Percentiles rank a stretch among this genome's conserved stretches.
These are phyloP conservation scores for Odontomachus brunneus DNA, from an alignment of 1,140 invertebrate genomes.

Conservation along the genomic window DNA sequence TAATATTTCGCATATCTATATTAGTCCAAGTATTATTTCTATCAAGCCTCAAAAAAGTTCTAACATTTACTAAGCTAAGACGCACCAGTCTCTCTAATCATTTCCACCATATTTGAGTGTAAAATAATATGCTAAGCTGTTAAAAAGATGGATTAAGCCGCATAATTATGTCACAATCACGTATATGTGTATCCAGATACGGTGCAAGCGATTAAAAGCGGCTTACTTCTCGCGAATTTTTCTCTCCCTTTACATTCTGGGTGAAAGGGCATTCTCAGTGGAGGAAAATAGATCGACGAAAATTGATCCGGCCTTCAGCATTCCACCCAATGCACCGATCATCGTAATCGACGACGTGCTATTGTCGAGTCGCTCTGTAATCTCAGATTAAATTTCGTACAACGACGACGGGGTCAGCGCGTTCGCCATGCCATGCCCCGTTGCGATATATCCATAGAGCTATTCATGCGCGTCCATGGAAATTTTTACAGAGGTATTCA, in stretches of 20 bases:
- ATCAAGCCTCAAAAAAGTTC: too few relatives aligned
- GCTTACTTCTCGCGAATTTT: not conserved
- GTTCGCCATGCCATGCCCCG: not conserved
- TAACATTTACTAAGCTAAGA: too few relatives aligned
- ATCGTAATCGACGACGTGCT: not conserved
- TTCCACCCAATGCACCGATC: not conserved
- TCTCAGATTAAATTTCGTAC: constrained; percentile 18
- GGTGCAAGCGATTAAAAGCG: not conserved
- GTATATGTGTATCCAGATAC: too few relatives aligned
- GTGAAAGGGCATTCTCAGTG: too few relatives aligned
- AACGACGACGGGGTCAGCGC: not conserved
- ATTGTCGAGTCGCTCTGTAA: constrained; percentile 26
- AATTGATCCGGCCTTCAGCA: not conserved
- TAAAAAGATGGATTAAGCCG: too few relatives aligned
- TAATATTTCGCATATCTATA: too few relatives aligned
- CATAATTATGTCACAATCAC: too few relatives aligned
- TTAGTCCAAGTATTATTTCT: too few relatives aligned
- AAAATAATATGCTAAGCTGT: too few relatives aligned
- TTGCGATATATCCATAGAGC: not conserved
- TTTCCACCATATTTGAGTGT: too few relatives aligned
- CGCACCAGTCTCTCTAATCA: too few relatives aligned
- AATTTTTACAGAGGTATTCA: constrained; percentile 20
- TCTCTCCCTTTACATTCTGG: not conserved
- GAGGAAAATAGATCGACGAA: not conserved
- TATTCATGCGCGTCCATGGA: constrained; percentile 36